Evolutionary conservation across 2,797 vertebrate genomes (phyloP).

Genomic region (Zalophus californianus): DNA sequence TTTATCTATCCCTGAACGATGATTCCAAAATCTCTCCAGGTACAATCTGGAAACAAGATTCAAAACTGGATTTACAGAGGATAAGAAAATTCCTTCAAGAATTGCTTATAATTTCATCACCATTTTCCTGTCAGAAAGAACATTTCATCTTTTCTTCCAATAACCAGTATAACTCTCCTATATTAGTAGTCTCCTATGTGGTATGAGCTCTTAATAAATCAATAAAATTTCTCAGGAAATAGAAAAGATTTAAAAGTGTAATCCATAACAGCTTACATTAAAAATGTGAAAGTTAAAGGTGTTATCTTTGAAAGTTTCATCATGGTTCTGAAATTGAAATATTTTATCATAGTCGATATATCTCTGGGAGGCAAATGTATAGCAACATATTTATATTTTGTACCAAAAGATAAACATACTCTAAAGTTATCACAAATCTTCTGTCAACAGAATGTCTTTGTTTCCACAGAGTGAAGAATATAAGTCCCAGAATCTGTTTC

Average conservation of each 20-base stretch:
- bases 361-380: background rate
- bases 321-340: slow-evolving; percentile 36
- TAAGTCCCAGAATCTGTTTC: background rate
- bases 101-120: background rate
- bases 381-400: background rate
- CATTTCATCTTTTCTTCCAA: background rate
- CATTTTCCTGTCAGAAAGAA: slow-evolving; percentile 44
- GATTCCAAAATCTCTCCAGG: slow-evolving; percentile 1
- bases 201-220: background rate
- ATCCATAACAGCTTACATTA: background rate
- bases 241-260: slow-evolving; percentile 30
- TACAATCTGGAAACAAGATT: background rate
- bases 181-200: background rate
- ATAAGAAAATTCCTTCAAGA: slow-evolving; percentile 23
- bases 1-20: background rate
- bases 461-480: background rate
- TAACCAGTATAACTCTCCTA: background rate
- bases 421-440: background rate
- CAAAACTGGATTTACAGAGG: slow-evolving; percentile 5
- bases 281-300: slow-evolving; percentile 32
- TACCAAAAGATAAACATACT: background rate
- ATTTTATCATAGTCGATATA: background rate
- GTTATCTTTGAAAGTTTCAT: slow-evolving; percentile 2
- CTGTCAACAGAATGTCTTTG: background rate
- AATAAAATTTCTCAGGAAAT: background rate